These are phyloP conservation scores for Rhopalosiphum nymphaeae DNA, from an alignment of 2,888 invertebrate genomes.

Conservation along the genomic window DNA sequence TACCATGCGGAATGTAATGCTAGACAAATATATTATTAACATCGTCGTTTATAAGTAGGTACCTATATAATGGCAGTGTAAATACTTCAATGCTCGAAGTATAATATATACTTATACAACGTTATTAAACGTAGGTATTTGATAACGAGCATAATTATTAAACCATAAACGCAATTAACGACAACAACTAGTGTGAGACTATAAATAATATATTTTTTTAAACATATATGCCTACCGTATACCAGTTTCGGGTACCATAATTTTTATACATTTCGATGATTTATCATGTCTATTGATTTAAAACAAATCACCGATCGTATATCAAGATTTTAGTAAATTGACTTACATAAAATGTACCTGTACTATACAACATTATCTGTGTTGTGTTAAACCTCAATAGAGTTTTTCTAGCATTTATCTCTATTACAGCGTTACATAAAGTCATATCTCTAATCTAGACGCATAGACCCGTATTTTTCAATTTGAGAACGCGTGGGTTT, in stretches of 20 bases:
- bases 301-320: neutral
- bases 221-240: neutral
- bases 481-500: neutral
- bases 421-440: neutral
- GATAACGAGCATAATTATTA: neutral
- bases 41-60: neutral
- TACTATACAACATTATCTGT: neutral
- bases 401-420: neutral
- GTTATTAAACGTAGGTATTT: neutral
- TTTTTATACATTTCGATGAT: neutral
- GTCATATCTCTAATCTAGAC: neutral
- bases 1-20: neutral
- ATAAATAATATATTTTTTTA: neutral
- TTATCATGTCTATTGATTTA: neutral
- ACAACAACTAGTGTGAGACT: neutral
- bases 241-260: neutral
- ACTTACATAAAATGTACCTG: neutral
- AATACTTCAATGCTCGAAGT: neutral
- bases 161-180: neutral
- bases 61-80: neutral
- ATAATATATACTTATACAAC: neutral
- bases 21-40: neutral
- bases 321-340: neutral
- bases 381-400: neutral
- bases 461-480: slow-evolving; percentile 12